Conservation (phyloP, 2,113 vertebrate species). For the Sminthopsis crassicaudata region DNA sequence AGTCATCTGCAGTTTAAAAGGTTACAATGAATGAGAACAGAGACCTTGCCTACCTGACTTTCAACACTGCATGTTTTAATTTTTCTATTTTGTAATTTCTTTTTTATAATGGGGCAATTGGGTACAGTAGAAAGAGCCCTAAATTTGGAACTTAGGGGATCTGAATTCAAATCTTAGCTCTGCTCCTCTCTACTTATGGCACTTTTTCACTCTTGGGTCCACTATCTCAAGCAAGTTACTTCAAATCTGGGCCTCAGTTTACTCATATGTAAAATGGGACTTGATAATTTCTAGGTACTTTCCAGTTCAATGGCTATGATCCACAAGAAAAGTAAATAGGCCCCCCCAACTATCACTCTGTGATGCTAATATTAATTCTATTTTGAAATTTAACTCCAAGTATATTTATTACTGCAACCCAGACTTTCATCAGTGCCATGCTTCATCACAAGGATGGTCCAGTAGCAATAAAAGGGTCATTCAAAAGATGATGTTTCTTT, state of each 20-base stretch:
- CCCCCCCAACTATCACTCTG: neutral
- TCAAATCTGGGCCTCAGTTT: neutral
- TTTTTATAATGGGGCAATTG: neutral
- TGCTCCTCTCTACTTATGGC: neutral
- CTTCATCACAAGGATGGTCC: neutral
- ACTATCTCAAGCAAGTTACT: neutral
- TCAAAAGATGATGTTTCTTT: slow-evolving; percentile 24
- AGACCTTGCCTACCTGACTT: neutral
- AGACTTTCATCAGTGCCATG: slow-evolving; percentile 29
- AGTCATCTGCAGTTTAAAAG: neutral
- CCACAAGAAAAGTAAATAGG: neutral
- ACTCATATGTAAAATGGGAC: neutral
- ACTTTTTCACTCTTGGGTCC: neutral
- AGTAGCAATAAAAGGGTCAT: slow-evolving; percentile 30
- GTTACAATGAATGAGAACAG: neutral
- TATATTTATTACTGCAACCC: neutral
- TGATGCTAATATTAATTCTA: neutral
- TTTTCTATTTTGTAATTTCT: neutral
- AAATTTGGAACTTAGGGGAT: neutral
- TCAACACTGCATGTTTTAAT: neutral
- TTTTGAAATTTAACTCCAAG: neutral
- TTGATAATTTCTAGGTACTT: neutral
- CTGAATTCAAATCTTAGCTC: neutral
- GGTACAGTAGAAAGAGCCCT: neutral
- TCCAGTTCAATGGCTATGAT: neutral